Evolutionary conservation across 2,113 vertebrate species (phyloP).

Genomic region (Psilopogon haemacephalus): DNA sequence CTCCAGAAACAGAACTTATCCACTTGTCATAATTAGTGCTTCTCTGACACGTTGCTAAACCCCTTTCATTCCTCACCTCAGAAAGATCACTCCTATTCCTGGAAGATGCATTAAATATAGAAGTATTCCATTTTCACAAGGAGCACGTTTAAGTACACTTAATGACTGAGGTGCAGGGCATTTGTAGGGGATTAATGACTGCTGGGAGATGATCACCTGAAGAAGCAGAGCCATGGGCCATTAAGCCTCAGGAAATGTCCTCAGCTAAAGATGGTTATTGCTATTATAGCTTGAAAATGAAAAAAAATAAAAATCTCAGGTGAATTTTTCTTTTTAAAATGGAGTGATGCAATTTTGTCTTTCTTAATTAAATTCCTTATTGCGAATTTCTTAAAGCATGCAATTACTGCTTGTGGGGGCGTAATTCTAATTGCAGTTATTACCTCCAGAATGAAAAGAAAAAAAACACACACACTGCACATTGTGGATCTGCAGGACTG

Average conservation of each 20-base stretch:
- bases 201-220: conserved; percentile 43
- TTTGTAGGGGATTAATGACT: conserved; percentile 50
- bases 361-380: conserved; percentile 18
- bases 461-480: not conserved
- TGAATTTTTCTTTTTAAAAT: not conserved
- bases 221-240: conserved; percentile 26
- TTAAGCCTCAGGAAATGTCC: conserved; percentile 57
- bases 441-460: conserved; percentile 29
- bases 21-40: conserved; percentile 9
- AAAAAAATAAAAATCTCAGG: not conserved
- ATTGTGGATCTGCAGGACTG: conserved; percentile 1
- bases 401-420: not conserved
- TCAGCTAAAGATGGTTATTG: conserved; percentile 41
- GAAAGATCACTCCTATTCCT: conserved; percentile 23
- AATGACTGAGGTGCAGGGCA: conserved; percentile 18
- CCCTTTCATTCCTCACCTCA: not conserved
- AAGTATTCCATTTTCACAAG: conserved; percentile 37
- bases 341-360: not conserved
- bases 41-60: conserved; percentile 20
- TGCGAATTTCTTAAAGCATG: conserved; percentile 16
- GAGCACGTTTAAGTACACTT: conserved; percentile 23
- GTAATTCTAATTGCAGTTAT: not conserved
- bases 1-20: not conserved
- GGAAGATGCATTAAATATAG: conserved; percentile 59
- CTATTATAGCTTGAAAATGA: not conserved